Percentiles rank a stretch among this genome's conserved stretches.
phyloP scores from a whole-genome alignment of 1,140 invertebrate genomes.

The Zaprionus lachaisei region DNA sequence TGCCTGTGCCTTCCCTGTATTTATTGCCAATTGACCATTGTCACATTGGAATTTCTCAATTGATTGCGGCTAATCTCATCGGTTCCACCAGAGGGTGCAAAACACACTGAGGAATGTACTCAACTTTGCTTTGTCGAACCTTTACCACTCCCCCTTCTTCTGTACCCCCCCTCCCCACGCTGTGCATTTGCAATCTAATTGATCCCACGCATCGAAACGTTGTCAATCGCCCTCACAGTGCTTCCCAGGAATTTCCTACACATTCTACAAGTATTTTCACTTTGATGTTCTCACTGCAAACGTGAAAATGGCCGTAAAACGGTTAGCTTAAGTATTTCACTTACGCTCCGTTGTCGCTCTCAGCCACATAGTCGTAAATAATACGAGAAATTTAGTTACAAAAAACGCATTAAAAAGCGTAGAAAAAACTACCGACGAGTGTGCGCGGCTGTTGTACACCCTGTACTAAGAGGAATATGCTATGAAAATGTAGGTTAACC shows the following conservation, averaged over 20 bases:
- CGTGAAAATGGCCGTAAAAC: conserved; percentile 44
- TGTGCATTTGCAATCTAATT: conserved; percentile 67
- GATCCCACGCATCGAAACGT: conserved; percentile 54
- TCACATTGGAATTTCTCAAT: conserved; percentile 72
- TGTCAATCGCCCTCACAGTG: conserved; percentile 65
- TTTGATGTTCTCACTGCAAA: conserved; percentile 40
- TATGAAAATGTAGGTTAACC: no score
- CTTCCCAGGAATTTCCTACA: conserved; percentile 51
- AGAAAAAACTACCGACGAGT: neutral
- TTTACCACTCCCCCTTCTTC: neutral
- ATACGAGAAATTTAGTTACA: conserved; percentile 2
- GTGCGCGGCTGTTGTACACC: neutral
- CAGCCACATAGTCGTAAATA: neutral
- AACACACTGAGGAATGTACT: conserved; percentile 57
- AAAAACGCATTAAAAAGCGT: neutral
- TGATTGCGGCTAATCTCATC: conserved; percentile 58
- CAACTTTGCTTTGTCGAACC: conserved; percentile 55
- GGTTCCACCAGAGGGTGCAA: conserved; percentile 38
- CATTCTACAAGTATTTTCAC: conserved; percentile 25
- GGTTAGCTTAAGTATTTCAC: conserved; percentile 20
- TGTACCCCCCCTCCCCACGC: neutral
- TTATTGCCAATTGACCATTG: conserved; percentile 62
- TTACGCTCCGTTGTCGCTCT: neutral
- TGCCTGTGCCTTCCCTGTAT: conserved; percentile 17
- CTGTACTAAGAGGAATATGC: no score